Base-by-base conservation (phyloP, 2,888 invertebrate species). In the Myopa testacea region DNA sequence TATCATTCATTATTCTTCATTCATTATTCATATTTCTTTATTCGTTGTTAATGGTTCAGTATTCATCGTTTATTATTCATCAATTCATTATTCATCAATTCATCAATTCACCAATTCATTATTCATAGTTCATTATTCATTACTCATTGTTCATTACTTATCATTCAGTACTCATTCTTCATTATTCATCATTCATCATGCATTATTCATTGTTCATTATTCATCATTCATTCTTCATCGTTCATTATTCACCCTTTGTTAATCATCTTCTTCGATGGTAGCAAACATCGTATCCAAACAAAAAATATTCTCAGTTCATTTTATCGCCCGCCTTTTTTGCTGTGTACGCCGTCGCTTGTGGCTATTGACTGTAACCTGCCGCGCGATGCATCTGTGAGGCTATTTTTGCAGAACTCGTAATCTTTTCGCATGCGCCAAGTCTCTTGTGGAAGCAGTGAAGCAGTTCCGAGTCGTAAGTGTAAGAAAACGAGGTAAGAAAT, bases 401-500 rank as follows among this genome's bases (percentile, higher is more conserved):
- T 6, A 45, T 45, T 6, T 45, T 45, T 45, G 45, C 3, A 45
- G 45, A 45, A 10, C 45, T 45, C 45, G 45, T 10, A 45, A 45
- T 8, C 45, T 45, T 45, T 6, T 45, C 45, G 6, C 45, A 8
- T 10, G 45, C 10, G 45, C 45, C 26, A 26, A 26, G 26, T 26
- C 26, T 26, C 26, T 26, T 26, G 1, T 26, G 26, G 26, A 26
- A 26, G 26, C 26, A 8, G 67, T 58, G 58, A 19, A 45, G n/a
- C 52, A 73, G 1, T 45, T 45, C 6, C 45, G 45, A 45, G 45
- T 67, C 14, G 68, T 68, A 67, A 52, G 7, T 26, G 45, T 55
- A 58, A 71, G 40, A 40, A 40, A 60, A 62, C 37, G 10, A 67
- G 26, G 60, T n/a, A 75, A 75, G 55, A 55, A 75, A 67, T 68